These are phyloP conservation scores for Polyergus mexicanus DNA, from an alignment of 1,140 invertebrate genomes.

Conservation along the genomic window DNA sequence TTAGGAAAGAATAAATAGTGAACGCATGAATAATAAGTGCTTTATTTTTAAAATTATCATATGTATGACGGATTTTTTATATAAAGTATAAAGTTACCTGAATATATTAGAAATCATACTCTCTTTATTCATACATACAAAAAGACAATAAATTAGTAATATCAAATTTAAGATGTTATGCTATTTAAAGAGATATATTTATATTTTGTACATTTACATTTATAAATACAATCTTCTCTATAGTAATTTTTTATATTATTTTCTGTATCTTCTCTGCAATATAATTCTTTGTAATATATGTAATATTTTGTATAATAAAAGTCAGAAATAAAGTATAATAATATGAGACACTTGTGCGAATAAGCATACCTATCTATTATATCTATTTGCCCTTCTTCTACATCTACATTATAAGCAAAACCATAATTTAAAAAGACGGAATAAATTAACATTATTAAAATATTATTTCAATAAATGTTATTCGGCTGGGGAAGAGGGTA, in stretches of 20 bases:
- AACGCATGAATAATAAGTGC: neutral
- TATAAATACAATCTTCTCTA: slow-evolving; percentile 38
- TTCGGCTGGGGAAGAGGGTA: too few relatives aligned
- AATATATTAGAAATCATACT: slow-evolving; percentile 39
- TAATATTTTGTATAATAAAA: too few relatives aligned
- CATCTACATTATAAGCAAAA: too few relatives aligned
- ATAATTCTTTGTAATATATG: neutral
- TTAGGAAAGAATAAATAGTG: slow-evolving; percentile 16
- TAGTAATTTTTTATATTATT: neutral
- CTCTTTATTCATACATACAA: slow-evolving; percentile 1
- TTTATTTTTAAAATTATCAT: slow-evolving; percentile 12
- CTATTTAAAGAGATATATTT: slow-evolving; percentile 58
- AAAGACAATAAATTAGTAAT: slow-evolving; percentile 34
- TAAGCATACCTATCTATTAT: too few relatives aligned
- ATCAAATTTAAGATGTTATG: slow-evolving; percentile 24
- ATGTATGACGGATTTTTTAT: slow-evolving; percentile 8
- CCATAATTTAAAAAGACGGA: too few relatives aligned
- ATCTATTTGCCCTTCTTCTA: too few relatives aligned
- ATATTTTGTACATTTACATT: slow-evolving; percentile 46
- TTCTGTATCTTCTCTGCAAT: neutral
- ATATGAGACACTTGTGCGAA: too few relatives aligned
- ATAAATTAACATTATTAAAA: too few relatives aligned
- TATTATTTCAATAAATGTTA: too few relatives aligned
- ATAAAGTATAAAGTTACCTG: slow-evolving; percentile 51
- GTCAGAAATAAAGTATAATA: too few relatives aligned